phyloP scores from a whole-genome alignment of 2,797 vertebrate species.

The Oceanodroma leucorhoa region DNA sequence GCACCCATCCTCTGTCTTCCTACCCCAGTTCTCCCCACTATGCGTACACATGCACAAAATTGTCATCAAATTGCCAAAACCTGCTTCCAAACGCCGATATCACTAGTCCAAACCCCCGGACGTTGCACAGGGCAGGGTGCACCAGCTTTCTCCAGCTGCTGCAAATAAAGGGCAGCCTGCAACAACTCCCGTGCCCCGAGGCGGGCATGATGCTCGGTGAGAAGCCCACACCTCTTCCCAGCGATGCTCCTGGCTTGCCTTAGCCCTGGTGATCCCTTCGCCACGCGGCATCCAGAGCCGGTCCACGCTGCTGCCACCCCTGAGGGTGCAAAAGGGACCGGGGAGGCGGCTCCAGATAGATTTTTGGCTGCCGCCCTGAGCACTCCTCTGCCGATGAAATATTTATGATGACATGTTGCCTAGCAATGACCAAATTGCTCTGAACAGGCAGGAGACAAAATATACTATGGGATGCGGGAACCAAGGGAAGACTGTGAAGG shows the following conservation, averaged over 20 bases:
- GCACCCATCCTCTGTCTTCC: background rate
- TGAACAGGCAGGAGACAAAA: conserved; percentile 37
- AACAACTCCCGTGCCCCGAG: background rate
- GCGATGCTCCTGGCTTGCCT: background rate
- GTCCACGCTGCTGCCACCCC: rapidly evolving
- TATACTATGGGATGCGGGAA: background rate
- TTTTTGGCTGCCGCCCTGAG: conserved; percentile 24
- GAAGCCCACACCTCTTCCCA: background rate
- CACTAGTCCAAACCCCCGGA: background rate
- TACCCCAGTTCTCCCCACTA: background rate
- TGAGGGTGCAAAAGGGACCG: background rate
- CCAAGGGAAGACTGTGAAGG: background rate
- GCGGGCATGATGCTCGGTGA: background rate
- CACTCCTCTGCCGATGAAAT: conserved; percentile 58
- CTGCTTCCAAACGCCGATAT: background rate
- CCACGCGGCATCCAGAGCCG: rapidly evolving
- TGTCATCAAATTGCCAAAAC: background rate
- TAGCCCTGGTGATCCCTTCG: background rate
- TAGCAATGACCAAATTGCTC: conserved; percentile 73
- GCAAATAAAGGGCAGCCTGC: background rate
- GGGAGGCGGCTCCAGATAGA: background rate
- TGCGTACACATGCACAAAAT: too few relatives aligned
- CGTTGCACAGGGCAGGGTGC: rapidly evolving
- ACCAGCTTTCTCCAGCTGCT: background rate
- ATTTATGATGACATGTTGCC: conserved; percentile 75